Evolutionary conservation across 2,888 invertebrate genomes (phyloP).

Genomic region (Drosophila limbata): DNA sequence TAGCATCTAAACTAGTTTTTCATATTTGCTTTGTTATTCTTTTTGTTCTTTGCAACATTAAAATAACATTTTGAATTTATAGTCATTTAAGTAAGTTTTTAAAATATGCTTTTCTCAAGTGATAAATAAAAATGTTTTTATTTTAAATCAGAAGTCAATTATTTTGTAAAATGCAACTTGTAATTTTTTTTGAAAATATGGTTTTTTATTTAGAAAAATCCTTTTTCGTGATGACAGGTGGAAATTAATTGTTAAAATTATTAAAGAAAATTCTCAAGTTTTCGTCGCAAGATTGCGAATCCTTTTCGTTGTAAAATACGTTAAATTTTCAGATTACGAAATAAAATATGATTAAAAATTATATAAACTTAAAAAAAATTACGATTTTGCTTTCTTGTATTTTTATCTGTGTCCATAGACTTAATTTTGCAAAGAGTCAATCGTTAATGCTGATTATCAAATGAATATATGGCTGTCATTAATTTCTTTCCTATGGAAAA

Average conservation of each 20-base stretch:
- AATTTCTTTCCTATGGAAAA: conserved; percentile 25
- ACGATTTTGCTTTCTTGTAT: background rate
- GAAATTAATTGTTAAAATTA: background rate
- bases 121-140: no score
- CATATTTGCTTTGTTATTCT: background rate
- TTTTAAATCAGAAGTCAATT: no score
- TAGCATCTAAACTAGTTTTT: conserved; percentile 8
- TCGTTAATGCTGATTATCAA: conserved; percentile 29
- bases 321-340: background rate
- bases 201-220: no score
- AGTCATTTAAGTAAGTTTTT: background rate
- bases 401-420: conserved; percentile 2
- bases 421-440: conserved; percentile 20
- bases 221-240: no score
- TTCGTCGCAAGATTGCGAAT: background rate
- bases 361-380: conserved; percentile 4
- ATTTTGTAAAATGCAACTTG: no score
- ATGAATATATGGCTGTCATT: conserved; percentile 32
- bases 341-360: background rate
- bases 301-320: background rate
- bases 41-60: conserved; percentile 1
- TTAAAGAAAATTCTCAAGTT: background rate
- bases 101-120: no score
- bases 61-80: background rate
- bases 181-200: no score